Percentiles rank a stretch among this genome's conserved stretches.
Conservation (phyloP, 2,797 vertebrate genomes). For the Anguilla anguilla region DNA sequence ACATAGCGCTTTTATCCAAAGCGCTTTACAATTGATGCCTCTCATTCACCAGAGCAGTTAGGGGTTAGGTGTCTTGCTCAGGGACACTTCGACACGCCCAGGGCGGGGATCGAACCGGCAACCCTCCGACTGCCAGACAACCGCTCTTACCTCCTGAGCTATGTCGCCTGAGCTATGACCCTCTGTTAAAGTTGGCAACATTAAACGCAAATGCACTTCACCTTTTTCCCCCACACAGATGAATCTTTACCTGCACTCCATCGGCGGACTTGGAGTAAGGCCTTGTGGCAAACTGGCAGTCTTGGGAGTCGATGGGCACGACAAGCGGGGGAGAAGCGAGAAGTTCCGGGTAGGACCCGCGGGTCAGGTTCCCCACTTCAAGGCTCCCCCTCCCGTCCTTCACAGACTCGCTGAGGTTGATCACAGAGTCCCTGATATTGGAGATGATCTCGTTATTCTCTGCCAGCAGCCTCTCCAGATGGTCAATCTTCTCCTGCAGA, state of each 20-base stretch:
- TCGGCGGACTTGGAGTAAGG: constrained; percentile 55
- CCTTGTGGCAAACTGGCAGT: constrained; percentile 75
- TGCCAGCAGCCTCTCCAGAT: constrained; percentile 82
- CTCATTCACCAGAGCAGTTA: too few relatives aligned
- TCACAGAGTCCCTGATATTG: constrained; percentile 82
- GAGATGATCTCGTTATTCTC: constrained; percentile 91
- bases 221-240: not conserved
- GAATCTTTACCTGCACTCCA: constrained; percentile 78
- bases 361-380: constrained; percentile 71
- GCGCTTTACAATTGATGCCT: too few relatives aligned
- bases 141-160: too few relatives aligned
- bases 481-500: constrained; percentile 89
- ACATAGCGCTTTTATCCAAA: too few relatives aligned
- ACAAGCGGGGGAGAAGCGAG: constrained; percentile 56
- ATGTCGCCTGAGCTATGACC: too few relatives aligned
- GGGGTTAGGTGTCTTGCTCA: too few relatives aligned
- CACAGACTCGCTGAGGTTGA: constrained; percentile 78
- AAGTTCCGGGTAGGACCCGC: constrained; percentile 57
- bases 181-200: not conserved
- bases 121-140: too few relatives aligned
- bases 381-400: constrained; percentile 69
- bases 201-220: too few relatives aligned
- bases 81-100: too few relatives aligned
- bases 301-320: constrained; percentile 64
- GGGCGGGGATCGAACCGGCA: too few relatives aligned